A percentile compares a stretch with the other conserved stretches of the same genome.
phyloP scores from a whole-genome alignment of 2,888 invertebrate species.

The Ernsta delagoae region DNA sequence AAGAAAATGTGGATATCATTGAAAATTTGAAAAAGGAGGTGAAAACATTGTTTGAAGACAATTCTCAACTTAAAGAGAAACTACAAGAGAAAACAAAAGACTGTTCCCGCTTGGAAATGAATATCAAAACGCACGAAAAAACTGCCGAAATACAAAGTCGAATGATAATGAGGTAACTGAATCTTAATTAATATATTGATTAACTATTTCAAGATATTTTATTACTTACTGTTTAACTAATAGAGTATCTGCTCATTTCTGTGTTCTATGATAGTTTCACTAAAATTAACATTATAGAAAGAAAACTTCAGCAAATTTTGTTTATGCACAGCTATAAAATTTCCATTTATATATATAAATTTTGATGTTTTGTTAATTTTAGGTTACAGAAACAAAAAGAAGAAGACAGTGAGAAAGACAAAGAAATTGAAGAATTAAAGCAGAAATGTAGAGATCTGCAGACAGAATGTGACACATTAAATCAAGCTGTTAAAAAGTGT shows the following conservation, averaged over 20 bases:
- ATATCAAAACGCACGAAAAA: slow-evolving; percentile 76
- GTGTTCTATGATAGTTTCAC: too few species aligned
- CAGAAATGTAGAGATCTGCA: slow-evolving; percentile 57
- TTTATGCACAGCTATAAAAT: too few species aligned
- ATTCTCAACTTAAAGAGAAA: slow-evolving; percentile 58
- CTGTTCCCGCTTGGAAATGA: slow-evolving; percentile 61
- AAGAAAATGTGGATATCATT: slow-evolving; percentile 59
- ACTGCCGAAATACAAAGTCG: slow-evolving; percentile 71
- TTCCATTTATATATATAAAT: too few species aligned
- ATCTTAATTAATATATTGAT: slow-evolving; percentile 5
- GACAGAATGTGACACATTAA: slow-evolving; percentile 54
- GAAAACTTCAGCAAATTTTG: too few species aligned
- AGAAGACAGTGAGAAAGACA: slow-evolving; percentile 65
- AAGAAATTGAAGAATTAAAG: slow-evolving; percentile 61
- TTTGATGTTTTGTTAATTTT: slow-evolving; percentile 15
- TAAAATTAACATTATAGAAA: too few species aligned
- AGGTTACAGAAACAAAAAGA: slow-evolving; percentile 70
- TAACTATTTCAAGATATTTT: too few species aligned
- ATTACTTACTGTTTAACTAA: too few species aligned
- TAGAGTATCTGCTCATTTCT: too few species aligned
- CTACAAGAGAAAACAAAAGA: slow-evolving; percentile 67
- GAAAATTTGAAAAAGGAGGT: slow-evolving; percentile 65
- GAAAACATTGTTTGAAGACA: slow-evolving; percentile 60
- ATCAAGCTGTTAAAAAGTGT: slow-evolving; percentile 42
- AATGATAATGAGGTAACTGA: slow-evolving; percentile 69